Evolutionary conservation across 1,140 invertebrate species (phyloP).

Genomic region (Pantala flavescens): DNA sequence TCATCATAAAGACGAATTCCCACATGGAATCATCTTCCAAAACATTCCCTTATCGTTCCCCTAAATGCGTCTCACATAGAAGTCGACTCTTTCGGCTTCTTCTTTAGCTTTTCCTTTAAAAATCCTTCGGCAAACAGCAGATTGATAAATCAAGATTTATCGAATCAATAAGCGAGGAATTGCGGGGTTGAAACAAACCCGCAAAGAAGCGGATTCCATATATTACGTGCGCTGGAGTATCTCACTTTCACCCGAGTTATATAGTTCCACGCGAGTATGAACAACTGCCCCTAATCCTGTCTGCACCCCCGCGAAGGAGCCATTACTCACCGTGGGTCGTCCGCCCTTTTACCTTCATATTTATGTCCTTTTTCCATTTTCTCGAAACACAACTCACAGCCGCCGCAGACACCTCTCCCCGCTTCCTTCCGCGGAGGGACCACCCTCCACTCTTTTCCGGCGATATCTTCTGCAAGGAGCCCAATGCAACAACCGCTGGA

Average conservation of each 20-base stretch:
- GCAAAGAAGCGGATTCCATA: neutral
- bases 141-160: neutral
- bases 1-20: no score
- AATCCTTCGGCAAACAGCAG: no score
- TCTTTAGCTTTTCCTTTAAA: no score
- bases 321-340: neutral
- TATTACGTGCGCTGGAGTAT: neutral
- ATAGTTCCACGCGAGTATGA: neutral
- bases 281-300: neutral
- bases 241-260: neutral
- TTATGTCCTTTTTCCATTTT: conserved; percentile 8
- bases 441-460: neutral
- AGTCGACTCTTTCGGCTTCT: no score
- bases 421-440: neutral
- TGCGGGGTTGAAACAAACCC: neutral
- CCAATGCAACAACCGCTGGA: no score
- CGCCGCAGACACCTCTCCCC: neutral
- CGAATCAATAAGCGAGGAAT: neutral
- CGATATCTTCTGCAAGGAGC: neutral
- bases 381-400: neutral
- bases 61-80: no score
- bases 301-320: neutral
- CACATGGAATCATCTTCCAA: no score
- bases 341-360: neutral
- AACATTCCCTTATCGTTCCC: no score